Evolutionary conservation across 92 coral and sea anemone genomes (phyloP), one percentile per base, ranked within the genome.

Genomic region (Nematostella vectensis): DNA sequence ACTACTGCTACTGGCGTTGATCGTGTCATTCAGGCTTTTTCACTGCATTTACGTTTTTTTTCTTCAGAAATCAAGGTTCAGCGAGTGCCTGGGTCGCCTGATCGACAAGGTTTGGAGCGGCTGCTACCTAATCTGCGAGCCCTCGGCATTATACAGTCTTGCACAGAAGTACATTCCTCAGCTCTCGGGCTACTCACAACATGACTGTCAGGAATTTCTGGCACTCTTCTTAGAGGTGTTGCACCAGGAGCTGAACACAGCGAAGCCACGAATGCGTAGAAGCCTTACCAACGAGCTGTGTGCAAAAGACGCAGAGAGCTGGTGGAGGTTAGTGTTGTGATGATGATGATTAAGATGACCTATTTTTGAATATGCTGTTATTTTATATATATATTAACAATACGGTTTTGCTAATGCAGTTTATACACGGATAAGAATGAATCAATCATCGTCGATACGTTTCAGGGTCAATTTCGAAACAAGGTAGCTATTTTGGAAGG

Each of bases 151-250:
- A 21, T 83, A 71, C 65, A 64, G 43, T 3, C 68, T 53, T 16
- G 40, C 78, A 16, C 77, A 67, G 31, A 31, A 72, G 55, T 40
- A 51, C 47, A 70, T 72, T 23, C 60, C 76, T 54, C 76, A 76
- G 24, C 68, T 76, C 29, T 67, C 51, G 30, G 71, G 45, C 52
- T 39, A 57, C 49, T 61, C 27, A 16, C 19, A 83, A 86, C 94
- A 83, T 31, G 94, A 83, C 74, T 83, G 94, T 27, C 86, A 83
- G 59, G 94, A 83, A 59, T 83, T 83, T 38, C 76, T 83, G 29
- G 82, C 87, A n/a, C 38, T 83, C 4, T 68, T 83, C 36, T 70
- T 83, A 57, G 94, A 83, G 61, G 80, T 78, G 24, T 63, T 83
- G 44, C 94, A 83, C 56, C 94, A 69, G 56, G 94, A 79, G 59